These are phyloP conservation scores for Colletes collaris DNA, from an alignment of 2,888 invertebrate genomes.

Conservation along the genomic window DNA sequence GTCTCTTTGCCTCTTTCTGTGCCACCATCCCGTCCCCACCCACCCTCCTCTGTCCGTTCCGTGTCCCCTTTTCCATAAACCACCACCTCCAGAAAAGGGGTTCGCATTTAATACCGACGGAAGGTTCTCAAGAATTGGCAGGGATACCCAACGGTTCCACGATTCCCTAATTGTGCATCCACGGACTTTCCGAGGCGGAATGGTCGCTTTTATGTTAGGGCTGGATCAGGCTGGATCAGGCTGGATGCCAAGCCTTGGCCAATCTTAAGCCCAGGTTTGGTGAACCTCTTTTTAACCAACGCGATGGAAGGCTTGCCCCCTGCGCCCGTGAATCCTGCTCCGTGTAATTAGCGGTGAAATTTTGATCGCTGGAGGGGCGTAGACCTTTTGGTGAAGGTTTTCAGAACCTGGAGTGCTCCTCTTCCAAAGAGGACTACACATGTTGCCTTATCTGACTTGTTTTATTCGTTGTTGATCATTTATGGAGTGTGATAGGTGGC, in stretches of 20 bases:
- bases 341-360: conserved; percentile 44
- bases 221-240: conserved; percentile 55
- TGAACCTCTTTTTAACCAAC: conserved; percentile 42
- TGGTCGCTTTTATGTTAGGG: conserved; percentile 53
- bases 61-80: conserved; percentile 24
- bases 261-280: conserved; percentile 64
- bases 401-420: too few species aligned
- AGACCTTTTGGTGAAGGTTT: too few species aligned
- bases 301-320: conserved; percentile 47
- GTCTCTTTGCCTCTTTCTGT: conserved; percentile 7
- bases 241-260: conserved; percentile 62
- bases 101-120: conserved; percentile 74
- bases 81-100: conserved; percentile 48
- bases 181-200: conserved; percentile 35
- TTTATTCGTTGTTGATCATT: too few species aligned
- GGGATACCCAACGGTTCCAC: conserved; percentile 54
- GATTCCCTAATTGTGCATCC: conserved; percentile 67
- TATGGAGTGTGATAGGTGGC: too few species aligned
- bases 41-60: conserved; percentile 10
- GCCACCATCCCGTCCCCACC: neutral
- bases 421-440: too few species aligned
- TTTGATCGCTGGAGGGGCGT: neutral
- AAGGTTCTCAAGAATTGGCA: conserved; percentile 79
- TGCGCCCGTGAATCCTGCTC: conserved; percentile 26
- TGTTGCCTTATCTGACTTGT: too few species aligned